phyloP scores from a whole-genome alignment of 53 echinoderm and acorn worm species.

The Henricia sp. region DNA sequence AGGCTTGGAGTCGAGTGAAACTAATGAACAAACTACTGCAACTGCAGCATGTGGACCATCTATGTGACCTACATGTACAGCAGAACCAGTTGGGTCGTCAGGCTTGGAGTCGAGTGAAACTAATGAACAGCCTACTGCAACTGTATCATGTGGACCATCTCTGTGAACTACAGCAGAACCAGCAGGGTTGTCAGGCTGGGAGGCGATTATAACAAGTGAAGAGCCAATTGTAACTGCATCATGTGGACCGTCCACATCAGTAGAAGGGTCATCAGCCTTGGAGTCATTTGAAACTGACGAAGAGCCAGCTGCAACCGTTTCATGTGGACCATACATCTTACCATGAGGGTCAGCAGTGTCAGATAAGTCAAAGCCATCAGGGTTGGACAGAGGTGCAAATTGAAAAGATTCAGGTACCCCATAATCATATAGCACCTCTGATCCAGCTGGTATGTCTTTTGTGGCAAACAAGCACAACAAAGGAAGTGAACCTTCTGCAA shows the following conservation, averaged over 20 bases:
- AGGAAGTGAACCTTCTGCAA: background rate
- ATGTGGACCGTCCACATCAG: background rate
- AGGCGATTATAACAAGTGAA: background rate
- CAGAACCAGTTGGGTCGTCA: too few species aligned
- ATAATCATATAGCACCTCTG: background rate
- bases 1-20: too few species aligned
- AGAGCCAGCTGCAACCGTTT: background rate
- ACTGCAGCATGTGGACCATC: too few species aligned
- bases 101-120: too few species aligned
- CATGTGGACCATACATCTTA: background rate
- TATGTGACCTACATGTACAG: too few species aligned
- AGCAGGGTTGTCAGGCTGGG: background rate
- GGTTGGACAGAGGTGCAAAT: background rate
- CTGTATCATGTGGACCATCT: too few species aligned
- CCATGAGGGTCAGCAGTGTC: background rate
- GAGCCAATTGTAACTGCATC: background rate
- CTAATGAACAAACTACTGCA: too few species aligned
- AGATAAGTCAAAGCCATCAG: too few species aligned
- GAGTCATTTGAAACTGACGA: background rate
- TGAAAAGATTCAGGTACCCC: background rate
- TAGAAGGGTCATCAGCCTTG: background rate
- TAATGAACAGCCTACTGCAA: too few species aligned
- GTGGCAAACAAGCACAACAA: constrained; percentile 14
- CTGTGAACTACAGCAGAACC: too few species aligned
- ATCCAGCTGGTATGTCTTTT: background rate